Evolutionary conservation across 2,888 invertebrate species (phyloP), one percentile per base, ranked within the genome.

Genomic region (Cataglyphis livida): DNA sequence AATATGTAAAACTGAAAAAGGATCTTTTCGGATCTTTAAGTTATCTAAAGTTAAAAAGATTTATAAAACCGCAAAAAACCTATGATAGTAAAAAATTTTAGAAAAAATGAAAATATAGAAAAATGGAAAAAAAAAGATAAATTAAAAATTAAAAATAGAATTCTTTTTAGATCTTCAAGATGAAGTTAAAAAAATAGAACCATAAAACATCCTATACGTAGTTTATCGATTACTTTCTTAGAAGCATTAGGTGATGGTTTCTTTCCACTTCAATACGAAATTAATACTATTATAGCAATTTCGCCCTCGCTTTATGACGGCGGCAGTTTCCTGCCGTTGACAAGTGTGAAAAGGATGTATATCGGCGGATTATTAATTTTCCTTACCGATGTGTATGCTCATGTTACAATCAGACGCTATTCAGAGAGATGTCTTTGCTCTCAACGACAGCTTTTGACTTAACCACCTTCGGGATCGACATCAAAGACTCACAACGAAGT

Each of bases 331-430:
- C 44, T 44, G n/a, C 1, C 28, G 28, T 44, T 35, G 57, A 61
- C 44, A 41, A n/a, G 75, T 9, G 32, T 12, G 12, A 65, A 54
- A 65, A 48, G 35, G 7, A 9, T 57, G 62, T 51, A 10, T 70
- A 66, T 57, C 66, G 68, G 32, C 35, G 21, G 44, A 81, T 83
- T 79, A 84, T 83, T 89, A 89, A 89, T 89, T 88, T 70, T 73
- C 35, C 5, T 41, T 65, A 65, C 21, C 59, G 68, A 66, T 66
- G 48, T 62, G 57, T 62, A 70, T 66, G 59, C 54, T 18, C 35
- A 57, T 32, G 44, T 48, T 44, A 89, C 86, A 89, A 89, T 89
- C 89, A 89, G 82, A 18, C 84, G 76, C 88, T 86, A 89, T 89
- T 89, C 88, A 89, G 64, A 75, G 35, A 9, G 25, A 57, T 25